Percentiles rank a stretch among this genome's conserved stretches.
Conservation (phyloP, 1,140 invertebrate species). For the Cotesia glomerata region DNA sequence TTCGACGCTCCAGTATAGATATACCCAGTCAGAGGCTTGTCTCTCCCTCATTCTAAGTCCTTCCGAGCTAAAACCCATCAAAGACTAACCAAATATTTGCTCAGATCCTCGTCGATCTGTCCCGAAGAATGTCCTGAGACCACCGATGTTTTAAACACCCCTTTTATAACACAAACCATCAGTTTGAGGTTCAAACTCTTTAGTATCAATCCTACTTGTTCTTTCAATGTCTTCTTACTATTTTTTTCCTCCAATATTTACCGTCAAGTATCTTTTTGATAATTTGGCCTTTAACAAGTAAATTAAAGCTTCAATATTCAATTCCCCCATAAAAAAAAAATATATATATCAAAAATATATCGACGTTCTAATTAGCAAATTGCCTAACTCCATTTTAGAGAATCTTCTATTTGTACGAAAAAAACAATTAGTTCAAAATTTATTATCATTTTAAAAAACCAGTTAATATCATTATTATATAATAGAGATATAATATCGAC, state of each 20-base stretch:
- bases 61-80: constrained; percentile 33
- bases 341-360: too few relatives aligned
- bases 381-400: too few relatives aligned
- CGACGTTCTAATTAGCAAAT: too few relatives aligned
- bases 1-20: not conserved
- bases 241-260: constrained; percentile 24
- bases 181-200: constrained; percentile 30
- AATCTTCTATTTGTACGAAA: too few relatives aligned
- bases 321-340: not conserved
- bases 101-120: constrained; percentile 47
- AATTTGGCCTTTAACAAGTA: not conserved
- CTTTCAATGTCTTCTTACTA: constrained; percentile 3
- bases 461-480: too few relatives aligned
- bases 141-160: constrained; percentile 47
- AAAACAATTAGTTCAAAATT: too few relatives aligned
- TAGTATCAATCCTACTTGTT: constrained; percentile 39
- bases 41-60: constrained; percentile 12
- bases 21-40: not conserved
- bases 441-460: too few relatives aligned
- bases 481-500: too few relatives aligned
- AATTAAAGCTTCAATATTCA: not conserved
- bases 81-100: constrained; percentile 62
- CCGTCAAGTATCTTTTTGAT: not conserved
- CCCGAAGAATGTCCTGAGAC: constrained; percentile 18
- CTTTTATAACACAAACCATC: not conserved